Conservation (phyloP, 2,113 vertebrate species). For the Pyrgilauda ruficollis region DNA sequence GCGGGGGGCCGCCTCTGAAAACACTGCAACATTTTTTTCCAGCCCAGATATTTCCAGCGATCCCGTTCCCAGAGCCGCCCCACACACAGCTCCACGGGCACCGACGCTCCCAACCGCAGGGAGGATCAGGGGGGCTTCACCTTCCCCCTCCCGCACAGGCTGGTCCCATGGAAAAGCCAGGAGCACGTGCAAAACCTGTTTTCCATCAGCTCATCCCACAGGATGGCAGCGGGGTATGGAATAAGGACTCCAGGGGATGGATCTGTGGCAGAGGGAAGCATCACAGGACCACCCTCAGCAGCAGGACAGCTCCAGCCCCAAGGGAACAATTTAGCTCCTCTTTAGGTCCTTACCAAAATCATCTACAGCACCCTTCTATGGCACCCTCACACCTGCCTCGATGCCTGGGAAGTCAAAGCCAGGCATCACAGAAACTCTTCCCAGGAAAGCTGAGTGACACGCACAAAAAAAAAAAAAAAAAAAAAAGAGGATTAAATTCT, state of each 20-base stretch:
- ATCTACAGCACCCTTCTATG: fast-evolving
- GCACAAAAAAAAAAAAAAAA: not conserved
- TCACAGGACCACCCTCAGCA: not conserved
- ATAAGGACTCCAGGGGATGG: not conserved
- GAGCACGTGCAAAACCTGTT: not conserved
- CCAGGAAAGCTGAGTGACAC: not conserved
- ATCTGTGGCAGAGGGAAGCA: not conserved
- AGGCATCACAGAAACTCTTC: not conserved
- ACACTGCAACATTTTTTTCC: not conserved
- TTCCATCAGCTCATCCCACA: not conserved
- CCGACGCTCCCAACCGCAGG: fast-evolving
- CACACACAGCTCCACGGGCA: not conserved
- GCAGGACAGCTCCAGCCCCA: not conserved
- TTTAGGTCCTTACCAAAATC: not conserved
- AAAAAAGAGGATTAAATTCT: not conserved
- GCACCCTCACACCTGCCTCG: not conserved
- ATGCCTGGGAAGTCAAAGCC: not conserved
- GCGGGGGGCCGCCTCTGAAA: not conserved
- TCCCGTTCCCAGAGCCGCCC: not conserved
- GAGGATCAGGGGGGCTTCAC: not conserved
- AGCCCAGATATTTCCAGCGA: not conserved
- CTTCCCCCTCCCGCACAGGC: not conserved
- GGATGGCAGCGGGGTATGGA: fast-evolving
- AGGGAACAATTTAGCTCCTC: not conserved
- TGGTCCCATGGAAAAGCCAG: not conserved